Base-by-base conservation (phyloP, 2,113 vertebrate species). In the Vimba vimba region DNA sequence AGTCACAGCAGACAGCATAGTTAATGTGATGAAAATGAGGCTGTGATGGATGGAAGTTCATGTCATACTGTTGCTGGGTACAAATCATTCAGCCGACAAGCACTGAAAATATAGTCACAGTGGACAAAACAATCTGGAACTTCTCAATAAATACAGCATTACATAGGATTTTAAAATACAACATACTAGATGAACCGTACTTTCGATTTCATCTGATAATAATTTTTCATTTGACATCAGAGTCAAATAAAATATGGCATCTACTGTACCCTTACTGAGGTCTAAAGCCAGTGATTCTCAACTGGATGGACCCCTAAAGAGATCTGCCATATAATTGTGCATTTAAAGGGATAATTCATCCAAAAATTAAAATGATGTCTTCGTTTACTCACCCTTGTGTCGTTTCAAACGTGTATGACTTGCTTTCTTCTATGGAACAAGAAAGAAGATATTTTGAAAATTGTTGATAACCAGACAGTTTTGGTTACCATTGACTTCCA, bases 11-110 rank as follows among this genome's bases (percentile, higher is more conserved):
- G 71, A 74, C 71, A 47, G 39, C 39, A 74, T 47, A 25, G 47
- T 75, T 75, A 8, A 75, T 47, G 43, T 50, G 39, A 75, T 75
- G 43, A 75, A 13, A 75, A 75, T 25, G 39, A 75, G 71, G 71
- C 43, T 75, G 43, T 75, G 43, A 75, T 75, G 43, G 71, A 75
- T 75, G 71, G 71, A 75, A 47, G 39, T 27, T 75, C n/a, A 75
- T 75, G 43, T 75, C 43, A 75, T 27, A n/a, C 11, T 17, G n/a
- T 47, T 75, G 11, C 71, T 75, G 39, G 71, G n/a, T 45, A 47
- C 39, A 47, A 75, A 50, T 75, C 71, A 47, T 47, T 47, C 1
- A 50, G 36, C 36, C 5, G 68, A 71, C 23, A 36, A 71, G 23
- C 33, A 71, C 36, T 71, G 33, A 39, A 47, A 17, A 75, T 47